A percentile compares a stretch with the other conserved stretches of the same genome.
phyloP scores from a whole-genome alignment of 2,113 vertebrate species.

The Maccullochella peelii region DNA sequence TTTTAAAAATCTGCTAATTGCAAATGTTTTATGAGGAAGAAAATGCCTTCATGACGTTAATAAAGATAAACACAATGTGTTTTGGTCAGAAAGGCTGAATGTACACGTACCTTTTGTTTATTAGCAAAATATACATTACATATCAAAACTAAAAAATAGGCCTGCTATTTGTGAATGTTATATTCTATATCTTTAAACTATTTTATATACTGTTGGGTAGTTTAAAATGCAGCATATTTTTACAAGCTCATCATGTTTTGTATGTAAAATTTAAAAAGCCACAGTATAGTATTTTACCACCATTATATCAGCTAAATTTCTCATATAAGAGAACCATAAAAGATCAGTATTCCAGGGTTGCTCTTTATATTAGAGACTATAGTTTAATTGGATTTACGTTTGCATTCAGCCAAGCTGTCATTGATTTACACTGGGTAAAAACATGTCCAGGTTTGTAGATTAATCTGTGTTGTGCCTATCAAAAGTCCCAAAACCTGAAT shows the following conservation, averaged over 20 bases:
- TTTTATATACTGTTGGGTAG: too few relatives aligned
- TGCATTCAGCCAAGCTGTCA: not conserved
- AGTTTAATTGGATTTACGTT: not conserved
- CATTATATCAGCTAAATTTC: not conserved
- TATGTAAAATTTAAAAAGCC: not conserved
- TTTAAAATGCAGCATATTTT: not conserved
- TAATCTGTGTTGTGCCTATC: not conserved
- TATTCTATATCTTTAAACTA: too few relatives aligned
- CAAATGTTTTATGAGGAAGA: too few relatives aligned
- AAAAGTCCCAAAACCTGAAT: slow-evolving; percentile 24
- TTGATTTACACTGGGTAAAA: not conserved
- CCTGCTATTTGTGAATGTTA: too few relatives aligned
- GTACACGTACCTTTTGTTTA: too few relatives aligned
- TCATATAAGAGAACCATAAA: not conserved
- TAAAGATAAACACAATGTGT: not conserved
- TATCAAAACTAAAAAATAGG: too few relatives aligned
- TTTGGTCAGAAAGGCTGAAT: too few relatives aligned
- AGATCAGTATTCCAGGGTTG: not conserved
- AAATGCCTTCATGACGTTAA: too few relatives aligned
- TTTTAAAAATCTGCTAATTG: not conserved
- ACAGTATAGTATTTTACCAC: not conserved
- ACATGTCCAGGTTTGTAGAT: slow-evolving; percentile 1
- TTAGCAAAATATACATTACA: too few relatives aligned
- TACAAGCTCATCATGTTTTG: not conserved
- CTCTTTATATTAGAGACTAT: not conserved